Percentiles rank a stretch among this genome's conserved stretches.
These are phyloP conservation scores for Callipepla squamata DNA, from an alignment of 2,113 vertebrate species.

Conservation along the genomic window DNA sequence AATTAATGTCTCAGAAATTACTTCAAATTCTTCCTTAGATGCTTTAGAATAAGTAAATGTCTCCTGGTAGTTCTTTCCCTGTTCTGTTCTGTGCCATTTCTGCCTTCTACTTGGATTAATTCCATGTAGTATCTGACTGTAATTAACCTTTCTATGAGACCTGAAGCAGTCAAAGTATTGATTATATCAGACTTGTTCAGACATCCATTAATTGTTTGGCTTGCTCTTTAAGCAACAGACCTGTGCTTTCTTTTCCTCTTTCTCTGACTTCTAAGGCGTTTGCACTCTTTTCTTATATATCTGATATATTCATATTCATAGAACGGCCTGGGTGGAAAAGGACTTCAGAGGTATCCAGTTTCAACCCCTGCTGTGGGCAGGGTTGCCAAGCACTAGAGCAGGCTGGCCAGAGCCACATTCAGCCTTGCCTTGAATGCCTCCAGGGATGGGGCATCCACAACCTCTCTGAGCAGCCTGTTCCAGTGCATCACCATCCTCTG, in stretches of 20 bases:
- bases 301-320: background rate
- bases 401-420: no score
- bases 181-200: background rate
- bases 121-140: background rate
- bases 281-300: background rate
- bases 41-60: background rate
- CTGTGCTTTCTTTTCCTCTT: background rate
- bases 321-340: no score
- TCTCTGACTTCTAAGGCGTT: background rate
- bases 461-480: no score
- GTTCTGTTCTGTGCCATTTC: background rate
- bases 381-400: no score
- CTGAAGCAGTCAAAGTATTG: background rate
- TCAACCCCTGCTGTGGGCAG: no score
- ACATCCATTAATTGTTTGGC: background rate
- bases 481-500: no score
- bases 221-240: background rate
- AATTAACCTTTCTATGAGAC: slow-evolving; percentile 8
- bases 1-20: slow-evolving; percentile 1
- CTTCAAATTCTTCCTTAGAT: background rate
- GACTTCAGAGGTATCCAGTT: no score
- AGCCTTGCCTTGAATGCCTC: no score
- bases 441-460: no score
- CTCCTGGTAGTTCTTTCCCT: background rate
- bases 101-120: background rate